Conservation (phyloP, 2,113 vertebrate species). For the Bettongia penicillata region DNA sequence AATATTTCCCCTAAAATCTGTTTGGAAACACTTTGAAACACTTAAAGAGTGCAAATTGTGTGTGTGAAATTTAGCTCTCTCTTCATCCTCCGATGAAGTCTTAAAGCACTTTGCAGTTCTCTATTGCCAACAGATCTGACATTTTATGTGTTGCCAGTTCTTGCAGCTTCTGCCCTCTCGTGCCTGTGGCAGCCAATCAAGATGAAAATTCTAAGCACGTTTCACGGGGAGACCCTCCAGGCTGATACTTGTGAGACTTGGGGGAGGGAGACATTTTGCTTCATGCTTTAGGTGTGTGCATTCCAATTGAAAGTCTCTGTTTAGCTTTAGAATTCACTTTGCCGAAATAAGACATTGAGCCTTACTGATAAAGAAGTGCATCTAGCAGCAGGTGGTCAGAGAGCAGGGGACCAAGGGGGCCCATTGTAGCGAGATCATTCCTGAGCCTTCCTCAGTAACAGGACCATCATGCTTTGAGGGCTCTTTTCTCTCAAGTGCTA, state of each 20-base stretch:
- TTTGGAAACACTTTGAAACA: constrained; percentile 83
- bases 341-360: constrained; percentile 83
- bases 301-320: constrained; percentile 87
- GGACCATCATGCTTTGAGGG: constrained; percentile 80
- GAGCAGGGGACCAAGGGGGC: constrained; percentile 68
- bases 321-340: constrained; percentile 87
- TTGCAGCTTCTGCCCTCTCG: constrained; percentile 81
- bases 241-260: constrained; percentile 76
- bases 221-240: constrained; percentile 82
- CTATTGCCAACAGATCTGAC: constrained; percentile 92
- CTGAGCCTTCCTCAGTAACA: constrained; percentile 69
- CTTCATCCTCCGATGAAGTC: constrained; percentile 86
- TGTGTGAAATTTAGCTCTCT: constrained; percentile 83
- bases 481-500: constrained; percentile 83
- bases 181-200: constrained; percentile 83
- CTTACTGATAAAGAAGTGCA: constrained; percentile 87
- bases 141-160: constrained; percentile 90
- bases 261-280: constrained; percentile 82
- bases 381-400: constrained; percentile 85
- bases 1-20: constrained; percentile 76
- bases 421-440: constrained; percentile 76
- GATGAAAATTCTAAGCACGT: constrained; percentile 72
- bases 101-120: constrained; percentile 98
- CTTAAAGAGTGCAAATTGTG: constrained; percentile 80
- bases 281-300: constrained; percentile 84